Evolutionary conservation across 2,797 vertebrate species (phyloP).

Genomic region (Microtus obscurus): DNA sequence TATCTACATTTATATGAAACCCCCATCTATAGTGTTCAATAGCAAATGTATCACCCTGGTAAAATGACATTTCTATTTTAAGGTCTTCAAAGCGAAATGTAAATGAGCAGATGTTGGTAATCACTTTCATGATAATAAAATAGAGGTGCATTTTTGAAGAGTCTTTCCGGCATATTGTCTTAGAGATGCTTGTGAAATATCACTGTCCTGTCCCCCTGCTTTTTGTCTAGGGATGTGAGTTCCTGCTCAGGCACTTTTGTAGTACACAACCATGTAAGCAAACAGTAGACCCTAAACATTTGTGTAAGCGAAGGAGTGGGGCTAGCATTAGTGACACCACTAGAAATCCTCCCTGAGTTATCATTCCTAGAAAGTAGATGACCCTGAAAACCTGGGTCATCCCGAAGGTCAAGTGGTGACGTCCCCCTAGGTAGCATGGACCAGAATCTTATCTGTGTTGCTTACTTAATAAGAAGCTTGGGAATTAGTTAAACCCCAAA

Average conservation of each 20-base stretch:
- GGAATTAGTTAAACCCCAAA: not conserved
- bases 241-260: not conserved
- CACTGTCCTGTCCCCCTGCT: fast-evolving
- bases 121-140: not conserved
- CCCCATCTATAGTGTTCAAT: not conserved
- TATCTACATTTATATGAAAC: slow-evolving; percentile 9
- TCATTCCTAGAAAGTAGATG: not conserved
- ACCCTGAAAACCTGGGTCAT: not conserved
- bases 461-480: not conserved
- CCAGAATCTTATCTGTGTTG: not conserved
- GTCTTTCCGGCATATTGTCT: not conserved
- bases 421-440: not conserved
- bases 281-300: not conserved
- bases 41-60: not conserved
- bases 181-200: not conserved
- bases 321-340: too few relatives aligned
- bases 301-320: not conserved
- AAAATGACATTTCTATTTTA: slow-evolving; percentile 34
- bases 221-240: not conserved
- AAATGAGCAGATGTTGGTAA: not conserved
- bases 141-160: not conserved
- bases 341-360: not conserved
- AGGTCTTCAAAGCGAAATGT: not conserved
- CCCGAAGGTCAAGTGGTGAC: not conserved
- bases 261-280: not conserved